These are phyloP conservation scores for Aplysina aerophoba DNA, from an alignment of 37 sponge, comb jelly and placozoan genomes.

Conservation along the genomic window DNA sequence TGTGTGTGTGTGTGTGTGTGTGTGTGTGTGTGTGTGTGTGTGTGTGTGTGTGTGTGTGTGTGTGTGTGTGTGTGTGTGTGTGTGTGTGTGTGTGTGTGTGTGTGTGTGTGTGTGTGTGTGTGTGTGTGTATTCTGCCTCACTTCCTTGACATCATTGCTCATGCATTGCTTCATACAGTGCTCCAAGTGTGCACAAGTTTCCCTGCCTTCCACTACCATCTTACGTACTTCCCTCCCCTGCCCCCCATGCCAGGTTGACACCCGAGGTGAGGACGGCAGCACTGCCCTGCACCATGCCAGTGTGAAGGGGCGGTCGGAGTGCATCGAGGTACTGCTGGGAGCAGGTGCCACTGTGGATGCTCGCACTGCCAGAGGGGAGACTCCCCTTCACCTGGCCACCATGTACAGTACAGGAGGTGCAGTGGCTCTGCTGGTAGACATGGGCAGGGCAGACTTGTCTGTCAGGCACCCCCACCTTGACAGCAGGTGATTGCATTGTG, in stretches of 20 bases:
- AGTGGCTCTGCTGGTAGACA: conserved; percentile 32
- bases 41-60: too few species aligned
- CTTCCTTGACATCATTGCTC: too few species aligned
- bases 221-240: too few species aligned
- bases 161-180: too few species aligned
- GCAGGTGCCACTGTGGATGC: conserved; percentile 36
- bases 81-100: neutral
- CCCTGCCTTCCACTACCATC: too few species aligned
- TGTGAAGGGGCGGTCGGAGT: conserved; percentile 43
- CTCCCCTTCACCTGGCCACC: conserved; percentile 64
- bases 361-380: conserved; percentile 36
- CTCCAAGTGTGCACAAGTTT: too few species aligned
- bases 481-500: conserved; percentile 5
- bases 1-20: too few species aligned
- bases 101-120: neutral
- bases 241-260: neutral
- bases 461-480: neutral
- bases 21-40: too few species aligned
- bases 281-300: conserved; percentile 71
- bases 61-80: conserved; percentile 1
- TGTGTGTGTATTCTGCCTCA: neutral
- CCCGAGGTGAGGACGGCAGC: neutral
- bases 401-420: conserved; percentile 34
- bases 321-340: conserved; percentile 46
- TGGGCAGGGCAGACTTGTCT: conserved; percentile 4